Conservation (phyloP, 2,113 vertebrate genomes). For the Halcyon malimbica region DNA sequence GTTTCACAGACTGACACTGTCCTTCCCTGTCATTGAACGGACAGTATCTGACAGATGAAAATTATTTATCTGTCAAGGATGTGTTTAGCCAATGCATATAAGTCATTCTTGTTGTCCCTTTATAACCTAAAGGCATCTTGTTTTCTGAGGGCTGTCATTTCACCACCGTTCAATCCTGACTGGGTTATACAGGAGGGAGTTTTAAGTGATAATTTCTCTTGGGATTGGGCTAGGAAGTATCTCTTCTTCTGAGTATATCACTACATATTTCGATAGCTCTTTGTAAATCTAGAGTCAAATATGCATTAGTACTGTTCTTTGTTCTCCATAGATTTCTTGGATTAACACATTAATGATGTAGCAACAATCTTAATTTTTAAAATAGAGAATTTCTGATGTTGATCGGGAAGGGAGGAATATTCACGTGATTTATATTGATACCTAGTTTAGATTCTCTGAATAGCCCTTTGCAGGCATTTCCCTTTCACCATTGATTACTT, state of each 20-base stretch:
- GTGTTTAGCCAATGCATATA: conserved; percentile 12
- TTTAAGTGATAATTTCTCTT: conserved; percentile 7
- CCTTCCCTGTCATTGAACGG: not conserved
- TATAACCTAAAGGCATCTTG: conserved; percentile 31
- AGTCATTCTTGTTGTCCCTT: not conserved
- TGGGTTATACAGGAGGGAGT: not conserved
- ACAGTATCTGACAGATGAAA: conserved; percentile 5
- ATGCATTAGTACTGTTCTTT: not conserved
- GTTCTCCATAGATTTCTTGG: not conserved
- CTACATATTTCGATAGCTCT: not conserved
- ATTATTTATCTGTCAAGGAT: conserved; percentile 15
- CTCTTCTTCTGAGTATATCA: not conserved
- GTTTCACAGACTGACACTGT: conserved; percentile 8
- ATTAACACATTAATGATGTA: not conserved
- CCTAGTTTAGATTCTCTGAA: not conserved
- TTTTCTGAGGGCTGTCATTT: conserved; percentile 42
- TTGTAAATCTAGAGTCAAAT: not conserved
- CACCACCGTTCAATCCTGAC: not conserved
- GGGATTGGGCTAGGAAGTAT: not conserved
- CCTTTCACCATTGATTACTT: not conserved
- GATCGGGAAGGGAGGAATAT: not conserved
- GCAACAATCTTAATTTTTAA: not conserved
- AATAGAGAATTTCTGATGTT: not conserved
- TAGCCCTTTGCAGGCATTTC: not conserved
- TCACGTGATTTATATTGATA: not conserved